These are phyloP conservation scores for Drosophila greeni DNA, from an alignment of 2,888 invertebrate species.

Conservation along the genomic window DNA sequence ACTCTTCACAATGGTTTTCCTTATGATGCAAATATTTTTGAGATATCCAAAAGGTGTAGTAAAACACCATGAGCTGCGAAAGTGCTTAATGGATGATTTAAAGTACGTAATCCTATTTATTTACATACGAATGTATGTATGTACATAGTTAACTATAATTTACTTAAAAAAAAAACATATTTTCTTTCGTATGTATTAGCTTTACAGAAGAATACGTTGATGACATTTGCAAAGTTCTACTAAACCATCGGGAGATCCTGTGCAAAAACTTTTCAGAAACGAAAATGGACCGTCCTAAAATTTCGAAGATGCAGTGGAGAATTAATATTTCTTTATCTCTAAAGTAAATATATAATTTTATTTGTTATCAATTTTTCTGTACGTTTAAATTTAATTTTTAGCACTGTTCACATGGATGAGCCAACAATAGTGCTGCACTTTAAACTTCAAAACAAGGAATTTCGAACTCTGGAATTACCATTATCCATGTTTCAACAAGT, in stretches of 20 bases:
- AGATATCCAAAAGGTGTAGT: slow-evolving; percentile 79
- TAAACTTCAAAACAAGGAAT: slow-evolving; percentile 79
- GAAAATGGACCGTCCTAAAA: slow-evolving; percentile 78
- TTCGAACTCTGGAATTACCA: slow-evolving; percentile 80
- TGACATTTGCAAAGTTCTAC: slow-evolving; percentile 80
- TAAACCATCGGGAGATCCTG: slow-evolving; percentile 79
- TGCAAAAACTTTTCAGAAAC: slow-evolving; percentile 77
- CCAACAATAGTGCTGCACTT: slow-evolving; percentile 81
- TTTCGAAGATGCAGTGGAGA: slow-evolving; percentile 79
- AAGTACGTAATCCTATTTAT: slow-evolving; percentile 33
- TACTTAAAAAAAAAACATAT: background rate
- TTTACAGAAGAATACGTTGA: slow-evolving; percentile 80
- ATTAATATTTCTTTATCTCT: slow-evolving; percentile 80
- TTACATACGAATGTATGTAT: background rate
- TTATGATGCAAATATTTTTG: slow-evolving; percentile 80
- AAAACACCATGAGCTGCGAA: slow-evolving; percentile 79
- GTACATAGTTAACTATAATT: background rate
- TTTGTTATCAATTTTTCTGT: slow-evolving; percentile 62
- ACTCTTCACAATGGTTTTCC: slow-evolving; percentile 80
- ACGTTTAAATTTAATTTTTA: slow-evolving; percentile 18
- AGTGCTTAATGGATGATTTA: slow-evolving; percentile 78
- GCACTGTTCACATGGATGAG: slow-evolving; percentile 75
- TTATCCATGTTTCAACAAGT: slow-evolving; percentile 80
- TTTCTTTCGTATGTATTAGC: background rate
- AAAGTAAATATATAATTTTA: slow-evolving; percentile 77